Evolutionary conservation across 1,140 invertebrate species (phyloP).

Genomic region (Drosophila watanabei): DNA sequence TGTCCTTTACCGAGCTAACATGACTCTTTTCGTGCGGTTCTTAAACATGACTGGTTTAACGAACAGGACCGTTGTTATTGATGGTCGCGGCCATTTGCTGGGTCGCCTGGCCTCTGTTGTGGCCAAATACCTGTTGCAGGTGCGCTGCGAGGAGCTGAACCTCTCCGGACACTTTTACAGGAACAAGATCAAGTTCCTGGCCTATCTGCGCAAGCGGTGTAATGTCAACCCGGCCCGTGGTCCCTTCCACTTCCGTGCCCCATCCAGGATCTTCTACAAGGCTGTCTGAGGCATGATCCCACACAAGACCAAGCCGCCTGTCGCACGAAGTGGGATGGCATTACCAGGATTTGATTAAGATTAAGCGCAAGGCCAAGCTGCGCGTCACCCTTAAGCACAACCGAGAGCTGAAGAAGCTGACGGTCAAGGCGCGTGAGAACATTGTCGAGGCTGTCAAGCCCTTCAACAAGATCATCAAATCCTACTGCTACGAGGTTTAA

Average conservation of each 20-base stretch:
- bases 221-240: conserved; percentile 99
- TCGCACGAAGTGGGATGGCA: conserved; percentile 99
- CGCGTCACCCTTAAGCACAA: conserved; percentile 93
- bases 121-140: conserved; percentile 96
- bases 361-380: conserved; percentile 98
- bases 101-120: conserved; percentile 97
- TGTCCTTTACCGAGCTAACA: no score
- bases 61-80: conserved; percentile 95
- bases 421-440: conserved; percentile 92
- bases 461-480: conserved; percentile 93
- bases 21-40: conserved; percentile 89
- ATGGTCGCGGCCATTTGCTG: conserved; percentile 98
- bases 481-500: conserved; percentile 94
- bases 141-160: conserved; percentile 98
- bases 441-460: conserved; percentile 92
- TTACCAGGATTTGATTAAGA: conserved; percentile 97
- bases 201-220: conserved; percentile 98
- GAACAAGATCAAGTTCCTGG: conserved; percentile 98
- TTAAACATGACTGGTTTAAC: conserved; percentile 89
- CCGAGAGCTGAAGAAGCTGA: conserved; percentile 93
- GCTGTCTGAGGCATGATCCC: conserved; percentile 97
- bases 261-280: conserved; percentile 98
- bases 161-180: conserved; percentile 99
- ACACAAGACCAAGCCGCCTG: no score
- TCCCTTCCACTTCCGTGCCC: conserved; percentile 99